Evolutionary conservation across 2,797 vertebrate genomes (phyloP).

Genomic region (Pteronotus mesoamericanus): DNA sequence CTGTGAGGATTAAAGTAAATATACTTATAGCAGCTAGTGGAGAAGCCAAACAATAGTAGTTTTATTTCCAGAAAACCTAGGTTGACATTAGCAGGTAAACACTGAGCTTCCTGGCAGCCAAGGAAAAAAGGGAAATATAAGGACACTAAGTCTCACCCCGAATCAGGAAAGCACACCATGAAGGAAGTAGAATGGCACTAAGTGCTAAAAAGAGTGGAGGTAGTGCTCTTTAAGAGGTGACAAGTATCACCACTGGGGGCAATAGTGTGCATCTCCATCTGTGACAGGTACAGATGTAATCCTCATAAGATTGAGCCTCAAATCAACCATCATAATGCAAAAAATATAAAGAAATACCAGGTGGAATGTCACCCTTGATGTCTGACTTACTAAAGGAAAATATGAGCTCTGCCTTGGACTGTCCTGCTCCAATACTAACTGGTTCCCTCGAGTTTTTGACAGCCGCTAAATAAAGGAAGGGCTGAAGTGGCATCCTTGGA

Average conservation of each 20-base stretch:
- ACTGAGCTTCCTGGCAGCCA: neutral
- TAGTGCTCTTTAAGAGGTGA: neutral
- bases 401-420: fast-evolving
- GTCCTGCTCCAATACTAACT: neutral
- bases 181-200: neutral
- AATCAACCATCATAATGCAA: fast-evolving
- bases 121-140: neutral
- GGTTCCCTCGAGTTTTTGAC: neutral
- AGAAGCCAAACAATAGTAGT: neutral
- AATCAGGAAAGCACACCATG: neutral
- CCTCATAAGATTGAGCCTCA: neutral
- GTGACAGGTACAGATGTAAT: neutral
- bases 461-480: neutral
- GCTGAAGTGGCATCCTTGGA: neutral
- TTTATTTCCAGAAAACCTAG: neutral
- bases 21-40: neutral
- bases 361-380: fast-evolving
- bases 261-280: fast-evolving
- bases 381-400: neutral
- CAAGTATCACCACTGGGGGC: neutral
- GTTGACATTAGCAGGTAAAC: neutral
- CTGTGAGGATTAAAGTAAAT: neutral
- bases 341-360: fast-evolving
- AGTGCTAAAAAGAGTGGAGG: neutral
- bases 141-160: fast-evolving